Conservation (phyloP, 2,797 vertebrate species). For the Thaleichthys pacificus region DNA sequence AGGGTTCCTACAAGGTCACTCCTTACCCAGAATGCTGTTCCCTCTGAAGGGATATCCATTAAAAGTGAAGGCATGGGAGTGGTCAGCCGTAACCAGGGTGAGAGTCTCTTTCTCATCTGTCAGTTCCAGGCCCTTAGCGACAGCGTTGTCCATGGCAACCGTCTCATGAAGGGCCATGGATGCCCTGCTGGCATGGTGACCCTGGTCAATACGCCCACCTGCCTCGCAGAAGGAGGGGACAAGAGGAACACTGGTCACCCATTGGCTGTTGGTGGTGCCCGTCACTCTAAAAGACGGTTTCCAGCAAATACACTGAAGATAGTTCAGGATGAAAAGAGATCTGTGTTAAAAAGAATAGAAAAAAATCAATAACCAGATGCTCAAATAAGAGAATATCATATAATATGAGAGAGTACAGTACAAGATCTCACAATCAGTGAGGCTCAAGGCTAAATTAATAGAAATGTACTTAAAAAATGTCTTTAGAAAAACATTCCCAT, state of each 20-base stretch:
- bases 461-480: too few relatives aligned
- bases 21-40: constrained; percentile 77
- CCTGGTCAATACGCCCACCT: constrained; percentile 82
- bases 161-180: constrained; percentile 76
- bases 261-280: not conserved
- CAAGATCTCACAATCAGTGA: not conserved
- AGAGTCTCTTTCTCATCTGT: constrained; percentile 75
- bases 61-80: constrained; percentile 74
- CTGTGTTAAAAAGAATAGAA: not conserved
- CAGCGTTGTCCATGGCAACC: constrained; percentile 69
- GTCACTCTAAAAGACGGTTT: not conserved
- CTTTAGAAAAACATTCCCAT: too few relatives aligned
- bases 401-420: not conserved
- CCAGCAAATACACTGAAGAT: not conserved
- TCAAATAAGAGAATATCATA: not conserved
- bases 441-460: too few relatives aligned
- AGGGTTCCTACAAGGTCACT: not conserved
- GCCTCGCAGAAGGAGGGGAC: constrained; percentile 11
- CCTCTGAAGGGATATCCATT: constrained; percentile 77
- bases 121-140: constrained; percentile 71
- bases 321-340: not conserved
- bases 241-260: not conserved
- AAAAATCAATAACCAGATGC: not conserved
- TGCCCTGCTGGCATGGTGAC: constrained; percentile 68
- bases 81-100: constrained; percentile 76